phyloP scores from a whole-genome alignment of 2,113 vertebrate genomes.

The Brachypodius melanocephalos region DNA sequence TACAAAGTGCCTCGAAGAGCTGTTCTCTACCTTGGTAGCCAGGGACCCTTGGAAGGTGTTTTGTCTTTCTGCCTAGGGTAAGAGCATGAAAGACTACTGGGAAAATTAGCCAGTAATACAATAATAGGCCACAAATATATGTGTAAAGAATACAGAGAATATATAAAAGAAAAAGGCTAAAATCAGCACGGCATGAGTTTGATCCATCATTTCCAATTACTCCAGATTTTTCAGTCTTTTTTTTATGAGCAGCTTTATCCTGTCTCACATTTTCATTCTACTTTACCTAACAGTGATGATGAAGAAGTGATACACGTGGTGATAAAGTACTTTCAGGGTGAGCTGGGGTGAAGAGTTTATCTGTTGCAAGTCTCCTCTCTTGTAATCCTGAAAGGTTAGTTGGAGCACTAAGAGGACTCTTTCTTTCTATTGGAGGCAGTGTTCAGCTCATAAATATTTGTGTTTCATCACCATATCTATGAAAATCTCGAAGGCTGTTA shows the following conservation, averaged over 20 bases:
- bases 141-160: not conserved
- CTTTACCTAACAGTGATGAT: not conserved
- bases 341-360: not conserved
- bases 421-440: conserved; percentile 5
- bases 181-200: not conserved
- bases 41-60: not conserved
- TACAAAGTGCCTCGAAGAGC: accelerated
- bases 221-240: not conserved
- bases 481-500: conserved; percentile 39
- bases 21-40: not conserved
- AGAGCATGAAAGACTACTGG: not conserved
- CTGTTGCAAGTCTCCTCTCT: not conserved
- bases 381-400: not conserved
- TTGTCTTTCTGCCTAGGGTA: not conserved
- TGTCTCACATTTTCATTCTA: not conserved
- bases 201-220: not conserved
- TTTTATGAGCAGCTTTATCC: not conserved
- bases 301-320: not conserved
- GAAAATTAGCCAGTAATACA: not conserved
- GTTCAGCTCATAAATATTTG: conserved; percentile 66
- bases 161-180: not conserved
- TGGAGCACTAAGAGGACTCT: not conserved
- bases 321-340: not conserved
- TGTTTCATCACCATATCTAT: conserved; percentile 52
- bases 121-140: not conserved